Conservation (phyloP, 2,888 invertebrate genomes). For the Hirtodrosophila alboralis region DNA sequence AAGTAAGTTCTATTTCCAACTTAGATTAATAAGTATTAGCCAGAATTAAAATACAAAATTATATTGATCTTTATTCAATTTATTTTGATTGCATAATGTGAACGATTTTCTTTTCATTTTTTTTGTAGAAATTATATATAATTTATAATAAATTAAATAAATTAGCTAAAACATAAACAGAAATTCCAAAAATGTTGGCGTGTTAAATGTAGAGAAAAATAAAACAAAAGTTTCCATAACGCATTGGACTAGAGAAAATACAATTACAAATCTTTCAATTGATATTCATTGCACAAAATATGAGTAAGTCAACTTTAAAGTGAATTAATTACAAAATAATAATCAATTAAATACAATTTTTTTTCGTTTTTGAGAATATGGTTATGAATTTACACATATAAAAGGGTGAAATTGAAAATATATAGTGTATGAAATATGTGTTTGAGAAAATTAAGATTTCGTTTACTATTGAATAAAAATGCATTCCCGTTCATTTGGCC, state of each 20-base stretch:
- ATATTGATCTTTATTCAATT: conserved; percentile 40
- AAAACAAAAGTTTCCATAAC: conserved; percentile 52
- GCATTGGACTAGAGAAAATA: conserved; percentile 71
- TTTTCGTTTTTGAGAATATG: conserved; percentile 25
- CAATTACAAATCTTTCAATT: conserved; percentile 51
- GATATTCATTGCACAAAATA: conserved; percentile 48
- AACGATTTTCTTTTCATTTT: conserved; percentile 61
- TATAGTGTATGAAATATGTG: conserved; percentile 30
- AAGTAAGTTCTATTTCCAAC: background rate
- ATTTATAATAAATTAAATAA: conserved; percentile 74
- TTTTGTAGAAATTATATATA: conserved; percentile 49
- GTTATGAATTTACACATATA: conserved; percentile 8
- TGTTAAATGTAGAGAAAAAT: conserved; percentile 46
- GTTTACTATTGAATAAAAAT: conserved; percentile 65
- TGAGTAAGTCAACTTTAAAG: conserved; percentile 21
- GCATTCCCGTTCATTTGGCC: conserved; percentile 58
- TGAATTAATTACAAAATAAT: conserved; percentile 20
- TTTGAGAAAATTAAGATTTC: conserved; percentile 39
- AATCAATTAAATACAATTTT: conserved; percentile 12
- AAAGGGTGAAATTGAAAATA: conserved; percentile 35
- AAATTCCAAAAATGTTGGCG: conserved; percentile 63
- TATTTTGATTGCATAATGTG: conserved; percentile 51
- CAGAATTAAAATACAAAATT: background rate
- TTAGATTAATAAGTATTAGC: background rate
- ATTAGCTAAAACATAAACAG: conserved; percentile 74